Percentiles rank a stretch among this genome's conserved stretches.
These are phyloP conservation scores for Eidolon dupreanum DNA, from an alignment of 2,797 vertebrate genomes.

Conservation along the genomic window DNA sequence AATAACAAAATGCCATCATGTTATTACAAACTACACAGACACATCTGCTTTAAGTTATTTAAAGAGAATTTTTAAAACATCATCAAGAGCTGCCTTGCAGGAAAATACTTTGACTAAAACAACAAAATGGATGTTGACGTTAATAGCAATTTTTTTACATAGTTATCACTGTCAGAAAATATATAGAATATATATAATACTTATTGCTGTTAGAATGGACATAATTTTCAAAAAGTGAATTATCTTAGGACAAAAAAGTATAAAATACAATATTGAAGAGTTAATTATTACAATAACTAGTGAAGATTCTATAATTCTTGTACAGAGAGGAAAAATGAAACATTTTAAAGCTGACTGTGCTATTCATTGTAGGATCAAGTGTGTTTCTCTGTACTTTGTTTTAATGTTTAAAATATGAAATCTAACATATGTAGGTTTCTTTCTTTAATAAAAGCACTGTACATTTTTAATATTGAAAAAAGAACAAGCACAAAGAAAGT, in stretches of 20 bases:
- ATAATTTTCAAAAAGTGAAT: conserved; percentile 42
- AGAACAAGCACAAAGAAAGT: background rate
- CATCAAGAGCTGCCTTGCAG: background rate
- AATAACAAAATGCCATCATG: background rate
- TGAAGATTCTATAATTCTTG: background rate
- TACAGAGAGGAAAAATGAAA: conserved; percentile 31
- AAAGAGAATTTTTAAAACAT: conserved; percentile 11
- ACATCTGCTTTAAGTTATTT: conserved; percentile 32
- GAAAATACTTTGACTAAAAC: conserved; percentile 41
- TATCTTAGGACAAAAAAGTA: conserved; percentile 18
- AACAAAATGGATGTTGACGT: conserved; percentile 5
- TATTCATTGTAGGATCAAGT: background rate
- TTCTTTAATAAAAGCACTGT: background rate
- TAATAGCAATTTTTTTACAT: background rate
- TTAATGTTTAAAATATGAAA: conserved; percentile 42
- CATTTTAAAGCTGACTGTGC: conserved; percentile 25
- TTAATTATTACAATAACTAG: background rate
- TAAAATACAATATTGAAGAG: background rate
- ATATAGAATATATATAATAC: background rate
- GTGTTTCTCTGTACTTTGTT: background rate
- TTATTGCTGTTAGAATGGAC: conserved; percentile 38
- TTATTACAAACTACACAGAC: conserved; percentile 21
- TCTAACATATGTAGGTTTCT: background rate
- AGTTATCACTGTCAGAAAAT: background rate
- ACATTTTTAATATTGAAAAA: background rate